These are phyloP conservation scores for Reticulitermes lucifugus DNA, from an alignment of 2,888 invertebrate species.

Conservation along the genomic window DNA sequence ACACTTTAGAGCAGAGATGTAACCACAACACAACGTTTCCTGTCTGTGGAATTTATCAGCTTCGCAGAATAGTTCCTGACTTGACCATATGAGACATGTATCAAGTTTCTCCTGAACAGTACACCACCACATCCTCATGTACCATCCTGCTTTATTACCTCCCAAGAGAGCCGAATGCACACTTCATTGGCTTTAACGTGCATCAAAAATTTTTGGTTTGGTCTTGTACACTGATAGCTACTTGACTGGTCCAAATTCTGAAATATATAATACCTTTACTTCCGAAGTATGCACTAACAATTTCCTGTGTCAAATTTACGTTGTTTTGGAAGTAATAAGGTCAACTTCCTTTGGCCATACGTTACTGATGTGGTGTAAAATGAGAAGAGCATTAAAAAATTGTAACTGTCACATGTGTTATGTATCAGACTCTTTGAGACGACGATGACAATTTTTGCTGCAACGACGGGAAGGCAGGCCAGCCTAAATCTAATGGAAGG, in stretches of 20 bases:
- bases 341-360: too few relatives aligned
- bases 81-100: background rate
- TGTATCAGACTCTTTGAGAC: too few relatives aligned
- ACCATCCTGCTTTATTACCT: slow-evolving; percentile 27
- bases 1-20: background rate
- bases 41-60: background rate
- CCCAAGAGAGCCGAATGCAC: background rate
- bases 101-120: slow-evolving; percentile 7
- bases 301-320: background rate
- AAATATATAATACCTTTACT: background rate
- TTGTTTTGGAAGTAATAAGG: too few relatives aligned
- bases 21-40: background rate
- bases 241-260: background rate
- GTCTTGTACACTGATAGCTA: background rate
- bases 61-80: background rate
- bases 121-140: slow-evolving; percentile 22
- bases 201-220: background rate
- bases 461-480: too few relatives aligned
- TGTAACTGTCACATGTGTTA: too few relatives aligned
- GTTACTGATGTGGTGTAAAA: too few relatives aligned
- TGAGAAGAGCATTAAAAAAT: too few relatives aligned
- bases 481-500: too few relatives aligned
- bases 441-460: too few relatives aligned
- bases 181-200: slow-evolving; percentile 21
- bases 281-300: background rate